Evolutionary conservation across 2,888 invertebrate genomes (phyloP).

Genomic region (Acleris laterana): DNA sequence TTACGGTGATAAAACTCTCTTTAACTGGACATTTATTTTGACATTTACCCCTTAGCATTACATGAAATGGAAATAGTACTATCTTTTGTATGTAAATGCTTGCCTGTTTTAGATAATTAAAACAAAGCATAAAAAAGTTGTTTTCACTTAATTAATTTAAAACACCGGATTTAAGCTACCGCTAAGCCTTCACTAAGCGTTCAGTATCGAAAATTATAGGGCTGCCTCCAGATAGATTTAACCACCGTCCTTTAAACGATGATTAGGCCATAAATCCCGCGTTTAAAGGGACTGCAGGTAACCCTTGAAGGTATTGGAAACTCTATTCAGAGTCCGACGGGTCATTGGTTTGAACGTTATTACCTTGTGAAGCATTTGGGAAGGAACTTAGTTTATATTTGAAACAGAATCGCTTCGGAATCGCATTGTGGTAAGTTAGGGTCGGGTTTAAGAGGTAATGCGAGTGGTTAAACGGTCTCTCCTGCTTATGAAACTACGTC

Average conservation of each 20-base stretch:
- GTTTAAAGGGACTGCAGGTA: constrained; percentile 22
- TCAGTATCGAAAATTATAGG: constrained; percentile 20
- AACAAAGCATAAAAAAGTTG: no score
- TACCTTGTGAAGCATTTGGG: constrained; percentile 11
- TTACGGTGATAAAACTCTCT: no score
- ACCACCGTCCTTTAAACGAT: constrained; percentile 22
- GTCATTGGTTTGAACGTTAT: constrained; percentile 30
- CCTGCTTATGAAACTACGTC: no score
- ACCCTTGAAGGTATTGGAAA: constrained; percentile 32
- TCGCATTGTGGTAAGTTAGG: not conserved
- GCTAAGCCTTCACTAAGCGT: not conserved
- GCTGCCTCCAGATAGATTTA: constrained; percentile 17
- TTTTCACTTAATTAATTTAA: no score
- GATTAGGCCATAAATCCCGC: constrained; percentile 28
- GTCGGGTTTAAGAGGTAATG: no score
- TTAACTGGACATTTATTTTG: no score
- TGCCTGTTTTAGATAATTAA: no score
- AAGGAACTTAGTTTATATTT: constrained; percentile 9
- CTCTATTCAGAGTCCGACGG: constrained; percentile 22
- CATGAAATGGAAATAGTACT: no score
- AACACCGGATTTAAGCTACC: not conserved
- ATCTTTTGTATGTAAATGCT: no score
- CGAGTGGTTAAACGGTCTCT: no score
- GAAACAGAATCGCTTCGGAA: not conserved
- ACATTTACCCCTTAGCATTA: no score